Base-by-base conservation (phyloP, 2,113 vertebrate genomes). In the Callionymus lyra region DNA sequence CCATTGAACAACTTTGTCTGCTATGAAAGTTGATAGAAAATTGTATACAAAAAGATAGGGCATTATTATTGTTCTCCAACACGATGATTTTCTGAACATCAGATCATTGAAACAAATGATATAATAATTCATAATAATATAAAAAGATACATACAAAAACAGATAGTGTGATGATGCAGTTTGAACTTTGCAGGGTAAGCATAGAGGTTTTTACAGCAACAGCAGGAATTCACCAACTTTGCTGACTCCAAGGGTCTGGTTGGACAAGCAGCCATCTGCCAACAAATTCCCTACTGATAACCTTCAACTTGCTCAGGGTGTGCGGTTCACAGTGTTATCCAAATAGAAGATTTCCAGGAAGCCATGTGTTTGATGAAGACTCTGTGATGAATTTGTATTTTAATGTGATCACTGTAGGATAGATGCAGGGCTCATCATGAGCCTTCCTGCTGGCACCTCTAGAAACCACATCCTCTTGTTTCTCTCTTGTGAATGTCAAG, bases 271-370 rank as follows among this genome's bases (percentile, higher is more conserved):
- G 34, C 51, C 52, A 57, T 44, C 53, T 60, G 56, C 31, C 37
- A 12, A 14, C 55, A 35, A 34, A 41, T 42, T 56, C 56, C 68
- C 63, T 57, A 59, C 63, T 60, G 63, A 15, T 72, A 52, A 67
- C 63, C 68, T 67, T 63, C 59, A 66, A 44, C 54, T 33, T 44
- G 50, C 31, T 32, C 44, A 38, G 10, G 12, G 42, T 21, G 31
- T 9, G n/a, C 41, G 27, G 12, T 39, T 45, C 27, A 19, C 9
- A 11, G 2, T 32, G 47, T 34, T 33, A 37, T 43, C 13, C 45
- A 59, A 47, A 39, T 38, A 16, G 34, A 33, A 41, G 14, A 37
- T 47, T 31, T 59, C 31, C 36, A 1, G 41, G 10, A 32, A 8
- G 1, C 33, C 45, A 21, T 27, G 14, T 34, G 39, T 12, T 31